These are phyloP conservation scores for Didymodactylos carnosus DNA, from an alignment of 2,888 invertebrate species.

Conservation along the genomic window DNA sequence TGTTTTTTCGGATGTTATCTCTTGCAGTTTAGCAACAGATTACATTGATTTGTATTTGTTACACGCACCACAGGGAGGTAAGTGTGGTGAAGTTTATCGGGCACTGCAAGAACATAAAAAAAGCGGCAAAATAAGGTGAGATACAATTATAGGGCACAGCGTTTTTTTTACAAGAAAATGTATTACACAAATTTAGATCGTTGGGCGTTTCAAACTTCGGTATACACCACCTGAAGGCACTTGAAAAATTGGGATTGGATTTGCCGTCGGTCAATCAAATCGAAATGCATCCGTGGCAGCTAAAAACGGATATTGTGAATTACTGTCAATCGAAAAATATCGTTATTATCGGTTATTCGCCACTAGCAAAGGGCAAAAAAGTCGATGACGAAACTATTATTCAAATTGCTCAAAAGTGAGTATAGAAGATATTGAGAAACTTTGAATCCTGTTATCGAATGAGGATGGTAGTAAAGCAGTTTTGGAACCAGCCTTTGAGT, in stretches of 20 bases:
- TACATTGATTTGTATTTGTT: slow-evolving; percentile 22
- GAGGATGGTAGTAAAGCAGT: too few species aligned
- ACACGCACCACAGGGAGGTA: slow-evolving; percentile 18
- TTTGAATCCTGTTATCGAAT: too few species aligned
- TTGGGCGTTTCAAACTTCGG: slow-evolving; percentile 24
- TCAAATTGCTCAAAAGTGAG: slow-evolving; percentile 18
- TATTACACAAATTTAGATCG: slow-evolving; percentile 17
- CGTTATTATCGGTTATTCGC: slow-evolving; percentile 22
- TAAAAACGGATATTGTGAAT: slow-evolving; percentile 19
- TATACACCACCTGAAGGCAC: slow-evolving; percentile 20
- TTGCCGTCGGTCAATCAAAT: slow-evolving; percentile 23
- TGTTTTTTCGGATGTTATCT: not conserved
- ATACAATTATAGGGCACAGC: not conserved
- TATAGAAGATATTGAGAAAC: too few species aligned
- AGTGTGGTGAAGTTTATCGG: slow-evolving; percentile 19
- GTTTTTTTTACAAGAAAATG: not conserved
- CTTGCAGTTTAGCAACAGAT: not conserved
- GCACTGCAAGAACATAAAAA: slow-evolving; percentile 19
- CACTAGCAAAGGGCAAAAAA: slow-evolving; percentile 19
- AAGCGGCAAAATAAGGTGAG: slow-evolving; percentile 18
- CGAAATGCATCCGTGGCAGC: slow-evolving; percentile 22
- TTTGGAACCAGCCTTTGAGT: too few species aligned
- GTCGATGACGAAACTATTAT: slow-evolving; percentile 18
- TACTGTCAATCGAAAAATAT: slow-evolving; percentile 21
- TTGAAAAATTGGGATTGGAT: slow-evolving; percentile 20